Conservation (phyloP, 2,113 vertebrate species). For the Meles meles region DNA sequence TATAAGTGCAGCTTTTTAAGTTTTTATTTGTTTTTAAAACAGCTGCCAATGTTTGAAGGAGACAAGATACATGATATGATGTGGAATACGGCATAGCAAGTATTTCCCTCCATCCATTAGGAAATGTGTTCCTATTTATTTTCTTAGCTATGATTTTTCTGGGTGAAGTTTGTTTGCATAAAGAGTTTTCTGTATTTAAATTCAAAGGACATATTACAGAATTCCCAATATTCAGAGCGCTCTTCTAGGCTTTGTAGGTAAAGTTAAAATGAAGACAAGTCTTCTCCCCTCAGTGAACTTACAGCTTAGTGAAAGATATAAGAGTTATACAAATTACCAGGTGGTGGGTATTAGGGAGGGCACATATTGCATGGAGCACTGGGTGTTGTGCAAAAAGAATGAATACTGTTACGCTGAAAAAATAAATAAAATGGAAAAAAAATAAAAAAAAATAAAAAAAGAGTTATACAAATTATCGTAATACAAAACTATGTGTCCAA, state of each 20-base stretch:
- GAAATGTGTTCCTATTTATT: constrained; percentile 3
- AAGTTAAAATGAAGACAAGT: constrained; percentile 25
- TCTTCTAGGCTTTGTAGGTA: constrained; percentile 9
- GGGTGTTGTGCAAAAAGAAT: too few relatives aligned
- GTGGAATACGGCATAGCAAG: not conserved
- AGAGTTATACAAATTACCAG: not conserved
- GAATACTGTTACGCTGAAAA: too few relatives aligned
- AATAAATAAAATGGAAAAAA: too few relatives aligned
- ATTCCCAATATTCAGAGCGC: constrained; percentile 13
- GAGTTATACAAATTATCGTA: not conserved
- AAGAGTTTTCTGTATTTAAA: constrained; percentile 36
- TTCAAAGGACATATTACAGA: not conserved
- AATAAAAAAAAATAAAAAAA: too few relatives aligned
- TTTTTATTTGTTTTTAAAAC: constrained; percentile 41
- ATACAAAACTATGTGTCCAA: not conserved
- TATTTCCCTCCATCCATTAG: not conserved
- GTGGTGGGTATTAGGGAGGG: too few relatives aligned
- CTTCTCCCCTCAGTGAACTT: not conserved
- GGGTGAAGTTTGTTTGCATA: constrained; percentile 14
- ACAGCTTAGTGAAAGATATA: not conserved
- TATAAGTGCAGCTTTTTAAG: constrained; percentile 44
- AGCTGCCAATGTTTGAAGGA: not conserved
- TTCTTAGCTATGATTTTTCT: constrained; percentile 42
- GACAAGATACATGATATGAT: not conserved
- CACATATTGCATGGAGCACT: too few relatives aligned